Base-by-base conservation (phyloP, 1,140 invertebrate genomes). In the Ips typographus region DNA sequence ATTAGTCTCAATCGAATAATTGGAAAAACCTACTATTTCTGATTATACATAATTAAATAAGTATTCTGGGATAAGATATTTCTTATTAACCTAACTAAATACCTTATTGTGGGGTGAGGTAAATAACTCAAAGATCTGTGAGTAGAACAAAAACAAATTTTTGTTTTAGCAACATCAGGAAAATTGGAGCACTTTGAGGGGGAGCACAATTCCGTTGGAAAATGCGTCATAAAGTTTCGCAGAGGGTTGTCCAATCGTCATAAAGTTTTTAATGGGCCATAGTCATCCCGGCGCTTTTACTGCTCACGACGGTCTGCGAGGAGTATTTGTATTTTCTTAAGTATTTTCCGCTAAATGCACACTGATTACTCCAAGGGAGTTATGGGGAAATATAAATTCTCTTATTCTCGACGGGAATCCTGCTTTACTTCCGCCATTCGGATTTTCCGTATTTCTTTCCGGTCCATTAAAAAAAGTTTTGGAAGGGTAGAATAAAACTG, bases 181-280 rank as follows among this genome's bases (percentile, higher is more conserved):
- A 22, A 22, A 22, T 22, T 22, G 51, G 68, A 70, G 53, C 68
- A 70, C 63, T 70, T 62, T 56, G 55, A 64, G 40, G 60, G 49
- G 51, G 62, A 69, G 59, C 61, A 70, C 68, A 70, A 70, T 70
- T 64, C 61, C 59, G 60, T 64, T 61, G 56, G 69, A 72, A 72
- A 67, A 67, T 58, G 65, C 49, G 44, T 57, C 59, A 51, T 64
- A 72, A 63, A 70, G 58, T 55, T 68, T 63, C 47, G 37, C 59
- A 63, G 70, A 72, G 70, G 70, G 65, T 72, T 72, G 70, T 72
- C 70, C 70, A 65, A 72, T 72, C 65, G 70, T 68, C 60, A 64
- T 72, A 72, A 72, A 72, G 8, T 53, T 49, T 68, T 72, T 72
- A 63, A 72, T 68, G 70, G 70, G 60, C 61, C 61, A 72, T 72